Percentiles rank a stretch among this genome's conserved stretches.
phyloP scores from a whole-genome alignment of 2,113 vertebrate species.

The Conger conger region DNA sequence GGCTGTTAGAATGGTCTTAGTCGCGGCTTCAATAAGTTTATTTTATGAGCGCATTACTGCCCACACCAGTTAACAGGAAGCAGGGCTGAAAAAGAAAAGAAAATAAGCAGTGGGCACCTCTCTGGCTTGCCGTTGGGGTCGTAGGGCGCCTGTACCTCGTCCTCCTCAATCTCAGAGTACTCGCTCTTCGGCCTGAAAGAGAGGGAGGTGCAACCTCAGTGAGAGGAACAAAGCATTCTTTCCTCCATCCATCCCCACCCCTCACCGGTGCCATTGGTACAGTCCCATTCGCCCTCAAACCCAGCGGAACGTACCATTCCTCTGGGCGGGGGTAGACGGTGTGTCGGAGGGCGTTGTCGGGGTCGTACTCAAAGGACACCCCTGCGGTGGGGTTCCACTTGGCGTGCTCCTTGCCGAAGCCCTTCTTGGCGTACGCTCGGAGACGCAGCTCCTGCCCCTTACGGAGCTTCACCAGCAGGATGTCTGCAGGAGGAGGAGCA shows the following conservation, averaged over 20 bases:
- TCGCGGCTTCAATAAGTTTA: background rate
- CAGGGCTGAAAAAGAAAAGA: background rate
- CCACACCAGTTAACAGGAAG: background rate
- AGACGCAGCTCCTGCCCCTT: slow-evolving; percentile 95
- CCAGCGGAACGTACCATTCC: slow-evolving; percentile 79
- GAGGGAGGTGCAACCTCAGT: background rate
- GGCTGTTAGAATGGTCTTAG: background rate
- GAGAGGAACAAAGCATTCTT: background rate
- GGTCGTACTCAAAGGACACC: slow-evolving; percentile 95
- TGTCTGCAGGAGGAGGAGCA: slow-evolving; percentile 69
- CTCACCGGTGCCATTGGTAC: background rate
- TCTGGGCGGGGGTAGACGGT: slow-evolving; percentile 94
- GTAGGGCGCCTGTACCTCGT: slow-evolving; percentile 89
- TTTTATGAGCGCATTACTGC: background rate
- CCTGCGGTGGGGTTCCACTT: slow-evolving; percentile 98
- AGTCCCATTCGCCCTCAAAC: background rate
- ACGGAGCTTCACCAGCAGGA: slow-evolving; percentile 91
- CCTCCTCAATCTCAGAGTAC: slow-evolving; percentile 95
- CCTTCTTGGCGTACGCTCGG: slow-evolving; percentile 93
- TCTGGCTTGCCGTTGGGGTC: slow-evolving; percentile 96
- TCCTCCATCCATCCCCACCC: no score
- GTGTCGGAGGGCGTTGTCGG: slow-evolving; percentile 91
- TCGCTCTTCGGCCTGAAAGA: slow-evolving; percentile 92
- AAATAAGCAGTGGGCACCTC: slow-evolving; percentile 64
- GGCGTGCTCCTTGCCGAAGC: slow-evolving; percentile 96